These are phyloP conservation scores for Leuciscus idus DNA, from an alignment of 2,113 vertebrate genomes.

Conservation along the genomic window DNA sequence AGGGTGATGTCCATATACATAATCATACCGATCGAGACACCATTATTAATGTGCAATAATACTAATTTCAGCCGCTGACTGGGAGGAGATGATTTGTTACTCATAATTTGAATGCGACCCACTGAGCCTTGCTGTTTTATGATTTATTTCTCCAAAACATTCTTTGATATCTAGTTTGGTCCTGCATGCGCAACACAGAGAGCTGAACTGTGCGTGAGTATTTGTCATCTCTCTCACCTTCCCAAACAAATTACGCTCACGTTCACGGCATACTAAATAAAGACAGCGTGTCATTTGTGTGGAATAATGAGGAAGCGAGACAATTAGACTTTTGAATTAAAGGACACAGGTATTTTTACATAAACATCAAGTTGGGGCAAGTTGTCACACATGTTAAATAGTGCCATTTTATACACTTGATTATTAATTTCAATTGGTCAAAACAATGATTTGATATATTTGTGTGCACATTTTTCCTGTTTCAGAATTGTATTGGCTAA, in stretches of 20 bases:
- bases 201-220: background rate
- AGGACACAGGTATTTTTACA: background rate
- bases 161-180: constrained; percentile 1
- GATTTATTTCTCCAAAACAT: background rate
- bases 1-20: background rate
- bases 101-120: background rate
- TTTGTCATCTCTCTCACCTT: constrained; percentile 4
- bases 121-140: background rate
- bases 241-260: background rate
- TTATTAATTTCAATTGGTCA: background rate
- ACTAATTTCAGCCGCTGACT: background rate
- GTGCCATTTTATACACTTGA: background rate
- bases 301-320: background rate
- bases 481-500: too few species aligned
- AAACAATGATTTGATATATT: too few species aligned
- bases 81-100: background rate
- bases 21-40: background rate
- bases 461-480: too few species aligned
- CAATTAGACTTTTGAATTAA: background rate
- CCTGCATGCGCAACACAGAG: background rate
- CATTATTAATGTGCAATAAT: constrained; percentile 19
- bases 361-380: background rate
- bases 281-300: background rate
- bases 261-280: background rate
- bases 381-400: background rate